Conservation (phyloP, 2,797 vertebrate species). For the Oryzias dopingdopingensis region DNA sequence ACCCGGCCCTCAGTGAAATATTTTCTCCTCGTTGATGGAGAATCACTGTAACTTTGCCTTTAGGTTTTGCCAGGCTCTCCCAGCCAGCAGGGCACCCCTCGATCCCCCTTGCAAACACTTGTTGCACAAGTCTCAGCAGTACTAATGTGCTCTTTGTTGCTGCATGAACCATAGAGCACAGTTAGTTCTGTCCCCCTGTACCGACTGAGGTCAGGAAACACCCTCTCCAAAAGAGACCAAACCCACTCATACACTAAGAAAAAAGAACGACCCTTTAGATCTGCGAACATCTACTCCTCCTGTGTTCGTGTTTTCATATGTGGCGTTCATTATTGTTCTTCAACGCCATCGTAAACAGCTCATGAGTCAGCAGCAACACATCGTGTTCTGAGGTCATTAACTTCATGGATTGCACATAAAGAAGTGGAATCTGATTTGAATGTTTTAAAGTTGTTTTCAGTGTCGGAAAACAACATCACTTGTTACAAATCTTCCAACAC, state of each 20-base stretch:
- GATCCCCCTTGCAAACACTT: slow-evolving; percentile 41
- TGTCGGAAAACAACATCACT: slow-evolving; percentile 27
- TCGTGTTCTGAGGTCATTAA: slow-evolving; percentile 47
- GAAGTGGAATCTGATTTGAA: slow-evolving; percentile 35
- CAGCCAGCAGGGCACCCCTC: too few relatives aligned
- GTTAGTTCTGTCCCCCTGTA: slow-evolving; percentile 27
- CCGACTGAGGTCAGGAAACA: neutral
- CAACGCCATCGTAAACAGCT: slow-evolving; percentile 34
- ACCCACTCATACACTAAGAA: too few relatives aligned
- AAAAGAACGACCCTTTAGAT: slow-evolving; percentile 1
- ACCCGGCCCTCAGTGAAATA: slow-evolving; percentile 21
- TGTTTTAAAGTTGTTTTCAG: slow-evolving; percentile 35
- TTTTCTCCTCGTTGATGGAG: slow-evolving; percentile 13
- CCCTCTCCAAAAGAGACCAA: neutral
- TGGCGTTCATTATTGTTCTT: slow-evolving; percentile 14
- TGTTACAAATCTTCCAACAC: neutral
- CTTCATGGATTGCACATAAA: slow-evolving; percentile 47
- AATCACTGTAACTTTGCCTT: slow-evolving; percentile 38
- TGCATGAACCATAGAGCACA: slow-evolving; percentile 38
- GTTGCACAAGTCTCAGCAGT: slow-evolving; percentile 50
- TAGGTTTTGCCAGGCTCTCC: slow-evolving; percentile 4
- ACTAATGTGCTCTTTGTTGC: slow-evolving; percentile 49
- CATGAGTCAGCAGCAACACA: slow-evolving; percentile 17
- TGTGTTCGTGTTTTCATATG: slow-evolving; percentile 13
- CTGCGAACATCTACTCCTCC: neutral